Conservation (phyloP, 2,888 invertebrate species). For the Pseudoips prasinana region DNA sequence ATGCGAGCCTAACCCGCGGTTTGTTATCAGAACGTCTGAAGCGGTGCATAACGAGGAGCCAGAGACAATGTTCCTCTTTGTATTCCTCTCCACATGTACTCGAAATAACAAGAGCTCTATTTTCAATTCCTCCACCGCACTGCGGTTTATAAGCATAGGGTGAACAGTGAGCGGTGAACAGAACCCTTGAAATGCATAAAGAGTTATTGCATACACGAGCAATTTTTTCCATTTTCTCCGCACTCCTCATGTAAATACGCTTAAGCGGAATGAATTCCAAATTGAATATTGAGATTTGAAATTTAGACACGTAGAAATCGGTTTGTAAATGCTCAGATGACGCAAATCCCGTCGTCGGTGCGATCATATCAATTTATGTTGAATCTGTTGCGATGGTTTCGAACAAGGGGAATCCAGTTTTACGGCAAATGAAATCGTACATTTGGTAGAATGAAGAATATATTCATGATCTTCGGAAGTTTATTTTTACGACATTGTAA, state of each 20-base stretch:
- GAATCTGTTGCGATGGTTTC: background rate
- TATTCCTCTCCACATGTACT: slow-evolving; percentile 73
- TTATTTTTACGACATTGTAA: no score
- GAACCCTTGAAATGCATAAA: slow-evolving; percentile 61
- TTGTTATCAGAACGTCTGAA: slow-evolving; percentile 75
- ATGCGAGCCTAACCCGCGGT: slow-evolving; percentile 48
- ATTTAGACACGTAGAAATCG: slow-evolving; percentile 28
- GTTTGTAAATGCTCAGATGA: slow-evolving; percentile 24
- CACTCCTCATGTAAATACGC: slow-evolving; percentile 41
- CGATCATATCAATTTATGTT: slow-evolving; percentile 9
- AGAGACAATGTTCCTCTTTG: slow-evolving; percentile 74
- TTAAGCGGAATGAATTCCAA: slow-evolving; percentile 42
- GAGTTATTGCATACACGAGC: slow-evolving; percentile 59
- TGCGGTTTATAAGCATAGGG: slow-evolving; percentile 57
- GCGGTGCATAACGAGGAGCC: slow-evolving; percentile 69
- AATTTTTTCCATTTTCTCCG: slow-evolving; percentile 47
- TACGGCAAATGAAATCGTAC: slow-evolving; percentile 19
- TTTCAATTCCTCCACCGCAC: slow-evolving; percentile 72
- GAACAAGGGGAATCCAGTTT: slow-evolving; percentile 9
- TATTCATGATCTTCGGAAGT: no score
- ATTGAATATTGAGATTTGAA: slow-evolving; percentile 40
- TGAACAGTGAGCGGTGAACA: slow-evolving; percentile 23
- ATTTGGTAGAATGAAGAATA: no score
- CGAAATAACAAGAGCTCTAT: slow-evolving; percentile 79
- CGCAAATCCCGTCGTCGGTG: slow-evolving; percentile 12